A percentile compares a stretch with the other conserved stretches of the same genome.
These are phyloP conservation scores for Parascotia fuliginaria DNA, from an alignment of 2,888 invertebrate species.

Conservation along the genomic window DNA sequence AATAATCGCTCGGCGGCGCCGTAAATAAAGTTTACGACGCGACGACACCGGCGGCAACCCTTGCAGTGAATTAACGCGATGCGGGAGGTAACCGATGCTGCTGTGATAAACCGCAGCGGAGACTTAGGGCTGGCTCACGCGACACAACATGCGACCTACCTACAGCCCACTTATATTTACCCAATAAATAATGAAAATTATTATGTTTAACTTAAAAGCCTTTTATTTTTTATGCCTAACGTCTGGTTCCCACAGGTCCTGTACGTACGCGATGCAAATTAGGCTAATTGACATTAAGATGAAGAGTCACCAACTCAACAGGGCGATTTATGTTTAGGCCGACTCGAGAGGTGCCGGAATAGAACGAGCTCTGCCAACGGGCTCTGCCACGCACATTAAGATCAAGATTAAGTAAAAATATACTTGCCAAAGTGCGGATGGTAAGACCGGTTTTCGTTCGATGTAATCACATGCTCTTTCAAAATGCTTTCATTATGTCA, in stretches of 20 bases:
- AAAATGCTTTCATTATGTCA: conserved; percentile 39
- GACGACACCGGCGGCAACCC: conserved; percentile 63
- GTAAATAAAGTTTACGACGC: conserved; percentile 78
- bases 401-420: conserved; percentile 45
- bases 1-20: conserved; percentile 70
- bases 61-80: conserved; percentile 68
- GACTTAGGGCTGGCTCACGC: conserved; percentile 39
- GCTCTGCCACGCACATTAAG: conserved; percentile 38
- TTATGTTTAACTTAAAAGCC: conserved; percentile 9
- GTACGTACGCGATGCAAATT: conserved; percentile 47
- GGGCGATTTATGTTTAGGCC: conserved; percentile 39
- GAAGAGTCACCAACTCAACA: conserved; percentile 40
- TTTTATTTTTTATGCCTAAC: conserved; percentile 22
- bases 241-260: conserved; percentile 23
- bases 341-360: conserved; percentile 36
- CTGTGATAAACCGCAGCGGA: conserved; percentile 42
- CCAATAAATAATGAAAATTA: conserved; percentile 5
- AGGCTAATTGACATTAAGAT: conserved; percentile 55
- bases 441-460: conserved; percentile 28
- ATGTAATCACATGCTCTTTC: conserved; percentile 38
- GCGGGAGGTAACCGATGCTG: conserved; percentile 62
- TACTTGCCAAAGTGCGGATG: conserved; percentile 41
- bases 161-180: conserved; percentile 20
- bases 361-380: conserved; percentile 31
- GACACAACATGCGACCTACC: conserved; percentile 8